A percentile compares a stretch with the other conserved stretches of the same genome.
Conservation (phyloP, 2,888 invertebrate species). For the Amphipyra tragopoginis region DNA sequence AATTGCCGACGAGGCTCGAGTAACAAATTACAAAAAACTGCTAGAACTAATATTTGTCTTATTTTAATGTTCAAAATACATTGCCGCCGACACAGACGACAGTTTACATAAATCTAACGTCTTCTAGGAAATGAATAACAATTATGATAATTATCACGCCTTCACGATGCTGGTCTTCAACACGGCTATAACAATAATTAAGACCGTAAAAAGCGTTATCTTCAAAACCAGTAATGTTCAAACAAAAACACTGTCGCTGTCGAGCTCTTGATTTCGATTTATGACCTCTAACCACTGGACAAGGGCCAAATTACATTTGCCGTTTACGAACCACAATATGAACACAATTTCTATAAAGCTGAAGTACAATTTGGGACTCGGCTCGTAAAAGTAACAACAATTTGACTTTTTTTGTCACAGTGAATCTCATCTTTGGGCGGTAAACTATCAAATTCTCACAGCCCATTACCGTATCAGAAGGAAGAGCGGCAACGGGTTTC, state of each 20-base stretch:
- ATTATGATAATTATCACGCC: constrained; percentile 85
- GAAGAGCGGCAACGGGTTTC: constrained; percentile 75
- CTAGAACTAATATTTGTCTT: constrained; percentile 48
- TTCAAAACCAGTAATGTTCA: constrained; percentile 84
- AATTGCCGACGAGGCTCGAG: constrained; percentile 46
- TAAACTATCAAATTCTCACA: constrained; percentile 85
- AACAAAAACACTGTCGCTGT: constrained; percentile 81
- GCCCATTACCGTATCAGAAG: constrained; percentile 76
- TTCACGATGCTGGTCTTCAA: constrained; percentile 74
- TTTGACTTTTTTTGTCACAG: constrained; percentile 39
- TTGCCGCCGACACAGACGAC: constrained; percentile 42
- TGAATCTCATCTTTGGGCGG: constrained; percentile 58
- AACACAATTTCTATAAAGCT: constrained; percentile 40
- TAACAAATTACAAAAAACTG: constrained; percentile 46
- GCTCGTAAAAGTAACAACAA: constrained; percentile 10
- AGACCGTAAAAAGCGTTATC: constrained; percentile 84
- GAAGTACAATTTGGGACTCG: constrained; percentile 34
- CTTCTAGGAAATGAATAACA: constrained; percentile 78
- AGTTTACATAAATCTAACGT: constrained; percentile 62
- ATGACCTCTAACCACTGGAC: constrained; percentile 68
- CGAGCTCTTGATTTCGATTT: constrained; percentile 81
- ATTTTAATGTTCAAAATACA: constrained; percentile 58
- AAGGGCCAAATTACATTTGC: constrained; percentile 56
- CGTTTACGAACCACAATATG: constrained; percentile 28
- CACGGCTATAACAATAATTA: constrained; percentile 83